Evolutionary conservation across 1,140 invertebrate genomes (phyloP), one percentile per base, ranked within the genome.

Genomic region (Ctenoplectra terminalis): DNA sequence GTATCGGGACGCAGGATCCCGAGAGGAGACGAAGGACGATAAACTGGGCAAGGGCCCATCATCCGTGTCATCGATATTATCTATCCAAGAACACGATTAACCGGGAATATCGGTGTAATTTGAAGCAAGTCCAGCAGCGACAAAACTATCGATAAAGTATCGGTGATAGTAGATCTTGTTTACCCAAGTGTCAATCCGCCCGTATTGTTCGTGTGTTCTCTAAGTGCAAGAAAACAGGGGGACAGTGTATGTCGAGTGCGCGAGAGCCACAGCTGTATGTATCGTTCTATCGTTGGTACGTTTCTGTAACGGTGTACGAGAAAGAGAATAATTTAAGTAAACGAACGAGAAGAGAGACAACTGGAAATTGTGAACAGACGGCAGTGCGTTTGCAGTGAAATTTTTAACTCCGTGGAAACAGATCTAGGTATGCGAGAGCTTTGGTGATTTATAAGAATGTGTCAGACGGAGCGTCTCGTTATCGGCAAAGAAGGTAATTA

Each of bases 1-100:
- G 91, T 92, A 92, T 92, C 88, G 91, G 91, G 91, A 92, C 89
- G 91, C 91, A 92, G 90, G 91, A 91, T 91, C 90, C 88, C 89
- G 90, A 88, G 84, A 87, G 85, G 84, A 90, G 89, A 91, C 89
- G 90, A 92, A 92, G 91, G 90, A 92, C 91, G 90, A 91, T 91
- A 92, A 90, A 90, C 84, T 91, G 90, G 88, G 83, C 87, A 85
- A 88, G 90, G 88, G 88, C 83, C 81, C 85, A 83, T 89, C 67
- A 85, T 84, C 82, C 84, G 90, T 88, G 82, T 86, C 79, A 82
- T 88, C 78, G 81, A 56, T 79, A 81, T 85, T 85, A 73, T 81
- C 54, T 52, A 83, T 82, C 77, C 66, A 66, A 31, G 37, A 66
- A 54, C 50, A 58, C 66, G 50, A 72, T 54, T 72, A 72, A 46